These are phyloP conservation scores for Drosophila sp. DNA, from an alignment of 1,140 invertebrate genomes.

Conservation along the genomic window DNA sequence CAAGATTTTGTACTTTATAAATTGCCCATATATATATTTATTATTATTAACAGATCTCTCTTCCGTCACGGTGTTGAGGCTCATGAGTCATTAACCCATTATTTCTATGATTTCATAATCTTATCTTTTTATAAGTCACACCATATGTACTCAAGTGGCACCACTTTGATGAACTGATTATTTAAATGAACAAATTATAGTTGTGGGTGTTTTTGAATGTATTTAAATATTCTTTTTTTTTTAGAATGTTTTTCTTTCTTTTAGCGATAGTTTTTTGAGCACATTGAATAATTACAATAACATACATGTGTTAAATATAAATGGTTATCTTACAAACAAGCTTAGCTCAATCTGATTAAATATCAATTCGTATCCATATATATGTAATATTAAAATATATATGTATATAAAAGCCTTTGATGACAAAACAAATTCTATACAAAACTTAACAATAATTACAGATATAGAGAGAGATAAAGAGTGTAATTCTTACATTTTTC, in stretches of 20 bases:
- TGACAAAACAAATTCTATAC: slow-evolving; percentile 59
- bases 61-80: background rate
- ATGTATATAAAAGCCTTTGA: slow-evolving; percentile 52
- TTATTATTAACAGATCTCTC: background rate
- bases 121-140: background rate
- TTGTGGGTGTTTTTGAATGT: slow-evolving; percentile 56
- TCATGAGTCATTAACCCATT: background rate
- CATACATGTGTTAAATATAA: slow-evolving; percentile 67
- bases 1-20: no score
- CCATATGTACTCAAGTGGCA: background rate
- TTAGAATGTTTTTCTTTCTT: slow-evolving; percentile 24
- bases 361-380: slow-evolving; percentile 46
- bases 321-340: slow-evolving; percentile 69
- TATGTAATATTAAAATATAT: slow-evolving; percentile 15
- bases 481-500: slow-evolving; percentile 39
- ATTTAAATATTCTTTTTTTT: slow-evolving; percentile 29
- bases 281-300: slow-evolving; percentile 59
- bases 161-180: background rate
- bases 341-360: slow-evolving; percentile 38
- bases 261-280: slow-evolving; percentile 65
- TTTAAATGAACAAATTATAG: slow-evolving; percentile 2
- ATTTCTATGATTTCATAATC: background rate
- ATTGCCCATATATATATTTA: no score
- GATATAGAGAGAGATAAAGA: slow-evolving; percentile 44
- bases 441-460: slow-evolving; percentile 55